Base-by-base conservation (phyloP, 2,888 invertebrate genomes). In the Drosophila tanythrix region DNA sequence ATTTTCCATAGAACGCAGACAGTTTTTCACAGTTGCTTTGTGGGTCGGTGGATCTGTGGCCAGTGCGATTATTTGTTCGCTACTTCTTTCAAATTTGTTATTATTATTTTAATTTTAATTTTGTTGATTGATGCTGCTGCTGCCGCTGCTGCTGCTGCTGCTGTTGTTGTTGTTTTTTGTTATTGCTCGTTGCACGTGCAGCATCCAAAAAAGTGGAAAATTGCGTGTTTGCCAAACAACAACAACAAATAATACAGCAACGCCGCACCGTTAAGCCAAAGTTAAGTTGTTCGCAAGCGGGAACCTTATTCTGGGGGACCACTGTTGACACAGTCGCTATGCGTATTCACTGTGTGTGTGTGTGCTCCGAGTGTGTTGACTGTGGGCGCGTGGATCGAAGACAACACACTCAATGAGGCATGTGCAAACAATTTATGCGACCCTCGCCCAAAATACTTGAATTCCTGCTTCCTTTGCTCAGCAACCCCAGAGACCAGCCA, bases 91-190 rank as follows among this genome's bases (percentile, higher is more conserved):
- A 69, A 83, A 76, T 79, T 86, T 86, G 82, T 86, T 84, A 80
- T 85, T 81, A 80, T 83, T 84, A 87, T 85, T 86, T 88, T 89
- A 83, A 86, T 86, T 88, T 83, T 70, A 74, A 84, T 83, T 74
- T 78, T 87, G 76, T 83, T 80, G 87, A 88, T 82, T 78, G 88
- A 66, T 46, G 75, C 58, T 58, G 58, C 25, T 46, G 63, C 57
- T 55, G 46, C 33, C 43, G 66, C 21, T 61, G 58, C 25, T 64
- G 43, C 3, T 46, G 56, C 15, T 60, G 56, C 29, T 57, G 52
- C 53, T 56, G 55, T 43, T 66, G 53, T 35, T 63, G 5, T 61
- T 69, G 53, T 59, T 73, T 65, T 70, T 61, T 68, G 48, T 52
- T 51, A 40, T 33, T 56, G 62, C 56, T 33, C 33, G 43, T 62